Evolutionary conservation across 2,888 invertebrate genomes (phyloP).

Genomic region (Cosmorhoe ocellata): DNA sequence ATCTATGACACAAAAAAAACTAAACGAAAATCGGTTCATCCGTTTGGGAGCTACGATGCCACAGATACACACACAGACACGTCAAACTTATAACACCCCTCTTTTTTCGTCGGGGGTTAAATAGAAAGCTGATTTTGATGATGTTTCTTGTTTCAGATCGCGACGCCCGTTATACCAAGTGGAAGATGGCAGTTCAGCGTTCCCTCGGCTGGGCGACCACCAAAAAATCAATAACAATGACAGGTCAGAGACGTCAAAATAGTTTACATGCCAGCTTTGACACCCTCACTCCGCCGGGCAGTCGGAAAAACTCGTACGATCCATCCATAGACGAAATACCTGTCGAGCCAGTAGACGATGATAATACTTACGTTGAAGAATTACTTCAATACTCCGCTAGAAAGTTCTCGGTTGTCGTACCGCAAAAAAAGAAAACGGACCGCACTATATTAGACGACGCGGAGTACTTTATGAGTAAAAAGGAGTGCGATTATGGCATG

Average conservation of each 20-base stretch:
- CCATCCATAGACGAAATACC: conserved; percentile 35
- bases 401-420: conserved; percentile 63
- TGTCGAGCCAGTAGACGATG: conserved; percentile 36
- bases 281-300: conserved; percentile 37
- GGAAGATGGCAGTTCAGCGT: conserved; percentile 97
- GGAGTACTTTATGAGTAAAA: conserved; percentile 67
- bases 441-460: conserved; percentile 68
- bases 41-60: no score
- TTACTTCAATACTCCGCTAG: conserved; percentile 63
- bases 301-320: conserved; percentile 49
- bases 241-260: conserved; percentile 84
- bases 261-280: conserved; percentile 55
- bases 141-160: conserved; percentile 82
- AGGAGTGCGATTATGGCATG: conserved; percentile 71
- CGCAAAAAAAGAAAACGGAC: conserved; percentile 50
- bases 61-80: no score
- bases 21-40: no score
- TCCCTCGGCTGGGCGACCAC: conserved; percentile 94
- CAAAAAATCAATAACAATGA: conserved; percentile 88
- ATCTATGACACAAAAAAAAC: no score
- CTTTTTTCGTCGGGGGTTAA: no score
- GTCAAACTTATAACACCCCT: no score
- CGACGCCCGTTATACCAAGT: conserved; percentile 91
- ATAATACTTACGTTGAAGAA: conserved; percentile 58
- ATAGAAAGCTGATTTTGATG: not conserved